Base-by-base conservation (phyloP, 64 coral and sea anemone genomes). In the Cladopsammia gracilis region DNA sequence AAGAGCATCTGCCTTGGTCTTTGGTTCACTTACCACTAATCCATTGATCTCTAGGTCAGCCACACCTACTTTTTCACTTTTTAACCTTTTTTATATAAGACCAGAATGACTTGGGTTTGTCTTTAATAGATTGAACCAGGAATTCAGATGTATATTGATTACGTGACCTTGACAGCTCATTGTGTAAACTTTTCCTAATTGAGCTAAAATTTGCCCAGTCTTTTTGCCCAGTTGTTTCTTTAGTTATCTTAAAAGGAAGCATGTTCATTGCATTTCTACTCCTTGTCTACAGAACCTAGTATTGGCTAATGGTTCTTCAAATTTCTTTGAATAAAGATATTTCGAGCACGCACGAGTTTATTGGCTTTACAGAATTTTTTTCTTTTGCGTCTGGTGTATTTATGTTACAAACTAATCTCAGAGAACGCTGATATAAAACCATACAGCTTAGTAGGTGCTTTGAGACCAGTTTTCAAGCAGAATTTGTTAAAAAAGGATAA, bases 201-300 rank as follows among this genome's bases (percentile, higher is more conserved):
- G 34, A 34, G 0, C 34, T 34, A 34, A 2, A 34, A 34, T 34
- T 34, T 34, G 34, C 34, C 34, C 34, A 34, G 34, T 34, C 34
- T 34, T 34, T 34, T 34, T 34, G 34, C 34, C 34, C 34, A 34
- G 34, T 70, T 15, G 60, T 51, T 78, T 48, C 53, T 78, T 78
- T 78, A 66, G 81, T 85, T 46, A 85, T 6, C 18, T 85, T 44
- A 52, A 67, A 65, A 85, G 58, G 58, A 48, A 85, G 48, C 22
- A 58, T 20, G 18, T 85, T 10, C 12, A 60, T 82, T 62, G 54
- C 47, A 42, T 78, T 49, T 75, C 73, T 75, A 75, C 48, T 75
- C 43, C 47, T 75, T 48, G 1, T n/a, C 73, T 75, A 18, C 44
- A 75, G 3, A 75, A 75, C 44, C 47, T 75, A 75, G 73, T 48